phyloP scores from a whole-genome alignment of 2,888 invertebrate genomes.

The Pachycephus smyrnensis region DNA sequence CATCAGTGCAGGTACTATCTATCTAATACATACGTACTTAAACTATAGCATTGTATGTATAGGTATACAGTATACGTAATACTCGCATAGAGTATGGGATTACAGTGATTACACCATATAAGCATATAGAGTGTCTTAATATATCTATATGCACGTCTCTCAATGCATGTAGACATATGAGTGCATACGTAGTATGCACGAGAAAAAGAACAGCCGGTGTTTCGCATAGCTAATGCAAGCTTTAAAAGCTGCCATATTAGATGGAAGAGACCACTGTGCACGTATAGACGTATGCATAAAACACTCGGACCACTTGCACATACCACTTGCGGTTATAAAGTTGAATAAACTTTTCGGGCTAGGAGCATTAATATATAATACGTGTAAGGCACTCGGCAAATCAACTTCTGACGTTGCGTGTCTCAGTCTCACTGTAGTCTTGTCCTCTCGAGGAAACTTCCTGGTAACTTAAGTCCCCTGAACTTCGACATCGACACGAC shows the following conservation, averaged over 20 bases:
- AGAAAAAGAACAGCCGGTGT: not conserved
- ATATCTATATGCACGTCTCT: too few species aligned
- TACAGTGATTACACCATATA: too few species aligned
- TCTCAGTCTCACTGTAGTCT: not conserved
- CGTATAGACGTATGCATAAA: not conserved
- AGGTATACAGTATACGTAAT: too few species aligned
- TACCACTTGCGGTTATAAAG: not conserved
- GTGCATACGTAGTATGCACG: not conserved
- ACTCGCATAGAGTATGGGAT: too few species aligned
- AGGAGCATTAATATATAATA: not conserved
- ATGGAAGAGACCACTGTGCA: not conserved
- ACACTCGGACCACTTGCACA: not conserved
- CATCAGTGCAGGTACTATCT: not conserved
- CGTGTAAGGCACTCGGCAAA: not conserved
- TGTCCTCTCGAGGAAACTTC: not conserved
- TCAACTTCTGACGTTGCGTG: not conserved
- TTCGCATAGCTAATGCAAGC: not conserved
- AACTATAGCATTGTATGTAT: too few species aligned
- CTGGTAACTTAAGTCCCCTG: not conserved
- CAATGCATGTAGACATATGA: not conserved
- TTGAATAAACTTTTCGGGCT: not conserved
- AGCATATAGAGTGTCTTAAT: too few species aligned
- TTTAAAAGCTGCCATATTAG: not conserved
- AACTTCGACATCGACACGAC: not conserved
- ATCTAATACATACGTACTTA: too few species aligned